A percentile compares a stretch with the other conserved stretches of the same genome.
Evolutionary conservation across 2,113 vertebrate species (phyloP).

Genomic region (Azemiops feae): DNA sequence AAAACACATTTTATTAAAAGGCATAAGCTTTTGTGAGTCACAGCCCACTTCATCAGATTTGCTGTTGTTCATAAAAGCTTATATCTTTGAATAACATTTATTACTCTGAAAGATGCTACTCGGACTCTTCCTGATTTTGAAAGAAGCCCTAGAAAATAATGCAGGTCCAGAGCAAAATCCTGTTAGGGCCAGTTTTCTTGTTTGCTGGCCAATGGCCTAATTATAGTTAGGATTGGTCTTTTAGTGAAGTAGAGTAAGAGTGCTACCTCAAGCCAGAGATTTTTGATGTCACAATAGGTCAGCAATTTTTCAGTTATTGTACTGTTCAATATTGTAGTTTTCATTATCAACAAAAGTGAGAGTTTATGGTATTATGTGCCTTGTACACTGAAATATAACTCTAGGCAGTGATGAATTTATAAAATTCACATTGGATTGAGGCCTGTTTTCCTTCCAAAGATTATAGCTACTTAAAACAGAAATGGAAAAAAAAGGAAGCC

Average conservation of each 20-base stretch:
- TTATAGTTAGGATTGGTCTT: neutral
- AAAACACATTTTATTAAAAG: neutral
- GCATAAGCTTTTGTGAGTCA: neutral
- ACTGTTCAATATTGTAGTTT: neutral
- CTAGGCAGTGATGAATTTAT: neutral
- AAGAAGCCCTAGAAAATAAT: neutral
- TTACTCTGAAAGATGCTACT: neutral
- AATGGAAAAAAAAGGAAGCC: constrained; percentile 33
- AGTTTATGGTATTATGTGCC: neutral
- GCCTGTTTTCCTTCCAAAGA: constrained; percentile 24
- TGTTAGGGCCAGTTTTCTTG: neutral
- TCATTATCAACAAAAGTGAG: neutral
- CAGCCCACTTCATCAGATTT: neutral
- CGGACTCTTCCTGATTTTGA: neutral
- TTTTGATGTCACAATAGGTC: neutral
- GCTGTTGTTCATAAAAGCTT: neutral
- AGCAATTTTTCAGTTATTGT: neutral
- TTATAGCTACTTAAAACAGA: constrained; percentile 42
- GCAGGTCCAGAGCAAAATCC: neutral
- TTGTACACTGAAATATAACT: neutral
- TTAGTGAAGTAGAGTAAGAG: neutral
- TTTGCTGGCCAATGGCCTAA: neutral
- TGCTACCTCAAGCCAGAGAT: neutral
- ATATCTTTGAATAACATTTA: neutral
- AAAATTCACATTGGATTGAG: constrained; percentile 14